Percentiles rank a stretch among this genome's conserved stretches.
Evolutionary conservation across 2,888 invertebrate genomes (phyloP).

Genomic region (Holacanthella duospinosa): DNA sequence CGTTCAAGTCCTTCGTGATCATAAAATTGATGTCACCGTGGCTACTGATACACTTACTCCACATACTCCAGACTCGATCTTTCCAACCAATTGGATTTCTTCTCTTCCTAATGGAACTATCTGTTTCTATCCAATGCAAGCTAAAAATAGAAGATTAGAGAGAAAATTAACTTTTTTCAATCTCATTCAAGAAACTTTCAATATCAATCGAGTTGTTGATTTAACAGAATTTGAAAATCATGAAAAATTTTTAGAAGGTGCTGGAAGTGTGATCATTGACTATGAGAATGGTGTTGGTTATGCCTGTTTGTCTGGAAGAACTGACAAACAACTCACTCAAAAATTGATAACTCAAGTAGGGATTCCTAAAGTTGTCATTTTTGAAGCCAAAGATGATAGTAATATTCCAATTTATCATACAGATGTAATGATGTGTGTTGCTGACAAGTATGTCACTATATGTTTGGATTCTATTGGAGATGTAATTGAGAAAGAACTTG

Average conservation of each 20-base stretch:
- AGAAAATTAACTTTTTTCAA: slow-evolving; percentile 10
- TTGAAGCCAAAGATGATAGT: slow-evolving; percentile 18
- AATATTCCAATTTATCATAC: slow-evolving; percentile 30
- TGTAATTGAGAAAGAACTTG: slow-evolving; percentile 11
- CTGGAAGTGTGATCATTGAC: slow-evolving; percentile 32
- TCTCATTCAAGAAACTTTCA: slow-evolving; percentile 12
- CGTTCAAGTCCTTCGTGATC: slow-evolving; percentile 13
- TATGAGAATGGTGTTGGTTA: slow-evolving; percentile 21
- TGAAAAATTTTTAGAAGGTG: slow-evolving; percentile 29
- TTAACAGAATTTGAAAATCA: slow-evolving; percentile 23
- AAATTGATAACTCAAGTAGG: slow-evolving; percentile 21
- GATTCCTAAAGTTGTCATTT: slow-evolving; percentile 17
- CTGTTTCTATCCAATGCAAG: slow-evolving; percentile 29
- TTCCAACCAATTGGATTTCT: slow-evolving; percentile 34
- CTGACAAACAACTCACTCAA: slow-evolving; percentile 18
- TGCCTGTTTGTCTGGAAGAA: slow-evolving; percentile 25
- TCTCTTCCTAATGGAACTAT: slow-evolving; percentile 18
- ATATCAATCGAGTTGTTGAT: slow-evolving; percentile 14
- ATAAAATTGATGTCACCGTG: slow-evolving; percentile 20
- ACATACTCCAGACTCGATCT: slow-evolving; percentile 26
- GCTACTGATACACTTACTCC: slow-evolving; percentile 22
- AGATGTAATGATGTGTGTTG: slow-evolving; percentile 32
- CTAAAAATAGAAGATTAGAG: slow-evolving; percentile 23
- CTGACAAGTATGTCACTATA: slow-evolving; percentile 23
- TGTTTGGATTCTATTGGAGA: slow-evolving; percentile 25